A percentile compares a stretch with the other conserved stretches of the same genome.
These are phyloP conservation scores for Prionchulus punctatus DNA, from an alignment of 2,888 invertebrate species.

Conservation along the genomic window DNA sequence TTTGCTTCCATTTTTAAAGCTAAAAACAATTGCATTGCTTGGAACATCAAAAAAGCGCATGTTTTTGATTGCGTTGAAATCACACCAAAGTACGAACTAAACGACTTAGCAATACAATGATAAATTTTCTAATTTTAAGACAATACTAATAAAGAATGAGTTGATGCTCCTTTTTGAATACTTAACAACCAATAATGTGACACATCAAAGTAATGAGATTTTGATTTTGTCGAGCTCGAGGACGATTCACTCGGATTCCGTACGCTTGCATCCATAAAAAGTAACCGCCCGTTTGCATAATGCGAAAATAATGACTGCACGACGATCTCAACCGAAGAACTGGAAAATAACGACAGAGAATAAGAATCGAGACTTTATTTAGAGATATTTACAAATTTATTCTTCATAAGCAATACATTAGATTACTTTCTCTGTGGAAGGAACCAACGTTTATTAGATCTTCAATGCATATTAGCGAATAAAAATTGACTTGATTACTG, in stretches of 20 bases:
- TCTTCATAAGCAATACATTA: too few species aligned
- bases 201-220: not conserved
- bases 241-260: not conserved
- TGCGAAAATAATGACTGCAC: conserved; percentile 6
- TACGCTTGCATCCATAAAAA: not conserved
- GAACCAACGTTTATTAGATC: not conserved
- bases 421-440: conserved; percentile 6
- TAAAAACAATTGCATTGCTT: too few species aligned
- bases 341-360: not conserved
- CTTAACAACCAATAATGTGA: not conserved
- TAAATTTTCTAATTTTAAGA: too few species aligned
- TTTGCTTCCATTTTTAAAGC: too few species aligned
- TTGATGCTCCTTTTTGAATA: too few species aligned
- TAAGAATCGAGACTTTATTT: not conserved
- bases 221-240: not conserved
- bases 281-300: not conserved
- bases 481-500: not conserved
- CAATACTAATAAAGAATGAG: too few species aligned
- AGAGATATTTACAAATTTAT: too few species aligned
- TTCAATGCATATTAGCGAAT: not conserved
- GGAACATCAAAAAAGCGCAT: too few species aligned
- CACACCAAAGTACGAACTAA: too few species aligned
- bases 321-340: conserved; percentile 3
- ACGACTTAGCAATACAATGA: too few species aligned
- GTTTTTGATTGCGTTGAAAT: too few species aligned